Percentiles rank a stretch among this genome's conserved stretches.
Evolutionary conservation across 2,797 vertebrate species (phyloP).

Genomic region (Luscinia megarhynchos): DNA sequence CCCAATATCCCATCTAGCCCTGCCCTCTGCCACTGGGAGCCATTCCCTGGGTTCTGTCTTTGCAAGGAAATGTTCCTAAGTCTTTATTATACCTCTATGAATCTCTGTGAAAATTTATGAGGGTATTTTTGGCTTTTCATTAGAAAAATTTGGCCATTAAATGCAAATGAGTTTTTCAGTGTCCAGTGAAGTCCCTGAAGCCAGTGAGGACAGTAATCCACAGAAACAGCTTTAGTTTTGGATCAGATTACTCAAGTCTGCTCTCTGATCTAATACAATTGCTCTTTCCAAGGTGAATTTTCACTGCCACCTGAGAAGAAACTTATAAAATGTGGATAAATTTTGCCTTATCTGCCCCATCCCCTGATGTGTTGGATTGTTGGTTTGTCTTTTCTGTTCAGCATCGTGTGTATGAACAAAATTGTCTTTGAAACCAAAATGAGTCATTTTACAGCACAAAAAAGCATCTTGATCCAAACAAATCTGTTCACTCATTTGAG

Average conservation of each 20-base stretch:
- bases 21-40: neutral
- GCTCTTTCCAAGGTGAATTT: neutral
- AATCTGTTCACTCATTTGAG: neutral
- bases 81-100: neutral
- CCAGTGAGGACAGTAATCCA: too few relatives aligned
- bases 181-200: neutral
- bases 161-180: neutral
- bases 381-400: neutral
- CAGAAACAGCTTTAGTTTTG: neutral
- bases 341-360: neutral
- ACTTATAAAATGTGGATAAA: neutral
- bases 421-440: neutral
- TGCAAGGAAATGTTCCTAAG: neutral
- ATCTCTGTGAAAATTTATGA: neutral
- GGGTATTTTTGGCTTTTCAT: neutral
- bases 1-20: neutral
- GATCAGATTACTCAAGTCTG: neutral
- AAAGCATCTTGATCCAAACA: neutral
- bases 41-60: fast-evolving
- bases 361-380: neutral
- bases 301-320: neutral
- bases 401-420: neutral
- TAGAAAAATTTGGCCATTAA: neutral
- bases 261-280: neutral
- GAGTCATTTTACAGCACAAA: neutral